Evolutionary conservation across 2,113 vertebrate species (phyloP), one percentile per base, ranked within the genome.

Genomic region (Rallus limicola): DNA sequence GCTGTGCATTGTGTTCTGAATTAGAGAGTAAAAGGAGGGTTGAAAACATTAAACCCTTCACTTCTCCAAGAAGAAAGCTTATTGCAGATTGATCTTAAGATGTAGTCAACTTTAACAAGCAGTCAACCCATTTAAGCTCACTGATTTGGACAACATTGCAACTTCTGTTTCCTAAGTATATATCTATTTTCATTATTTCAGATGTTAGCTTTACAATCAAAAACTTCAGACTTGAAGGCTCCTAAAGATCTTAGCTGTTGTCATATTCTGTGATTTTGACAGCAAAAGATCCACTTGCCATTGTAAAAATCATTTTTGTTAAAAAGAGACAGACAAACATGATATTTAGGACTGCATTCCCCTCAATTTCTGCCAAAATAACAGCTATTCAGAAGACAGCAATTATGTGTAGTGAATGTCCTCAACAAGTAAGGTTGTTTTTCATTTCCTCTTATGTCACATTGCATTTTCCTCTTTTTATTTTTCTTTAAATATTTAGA

Each of bases 401-500:
- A 93, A 95, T 89, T 95, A 91, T 85, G 40, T 46, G 82, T 1
- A 72, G 81, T 91, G 55, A 96, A 95, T 82, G 74, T 95, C 81
- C 68, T 97, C 90, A 96, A 64, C 86, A 78, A 95, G 74, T 36
- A 87, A 88, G 50, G 67, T 28, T 94, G 90, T 79, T 96, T 97
- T 95, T 87, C 87, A 89, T 95, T 96, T 96, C 91, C 88, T 92
- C 82, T 64, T 94, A 77, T 94, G 95, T 97, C 97, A 97, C 90
- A 81, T 92, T 93, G 83, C 84, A 95, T 97, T 96, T 93, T 70
- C 92, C 56, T 84, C 93, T 96, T 96, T 93, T 89, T 94, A 95
- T 92, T 97, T 95, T 90, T 82, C 76, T 95, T 97, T 93, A 95
- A 97, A 96, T 97, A 97, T 97, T 97, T 96, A 97, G 96, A 94